Conservation (phyloP, 2,797 vertebrate species). For the Fundulus diaphanus region DNA sequence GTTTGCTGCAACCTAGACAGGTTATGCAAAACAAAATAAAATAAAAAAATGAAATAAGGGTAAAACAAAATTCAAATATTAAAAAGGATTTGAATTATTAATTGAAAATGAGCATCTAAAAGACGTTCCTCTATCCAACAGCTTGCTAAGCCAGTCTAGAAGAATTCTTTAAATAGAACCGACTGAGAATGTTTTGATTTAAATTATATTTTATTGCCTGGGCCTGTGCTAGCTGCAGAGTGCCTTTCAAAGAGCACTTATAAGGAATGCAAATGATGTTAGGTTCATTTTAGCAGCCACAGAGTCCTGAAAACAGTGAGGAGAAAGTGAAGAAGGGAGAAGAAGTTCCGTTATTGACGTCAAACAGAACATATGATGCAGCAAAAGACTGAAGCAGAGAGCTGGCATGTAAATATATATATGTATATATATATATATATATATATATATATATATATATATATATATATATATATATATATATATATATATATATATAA, state of each 20-base stretch:
- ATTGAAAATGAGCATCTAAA: constrained; percentile 6
- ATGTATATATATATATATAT: too few species aligned
- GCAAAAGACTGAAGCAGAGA: background rate
- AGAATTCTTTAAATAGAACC: constrained; percentile 14
- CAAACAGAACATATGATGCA: constrained; percentile 5
- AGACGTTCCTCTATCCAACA: background rate
- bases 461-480: too few species aligned
- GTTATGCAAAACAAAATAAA: background rate
- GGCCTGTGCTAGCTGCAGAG: constrained; percentile 26
- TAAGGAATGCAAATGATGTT: constrained; percentile 64
- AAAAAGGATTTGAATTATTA: constrained; percentile 18
- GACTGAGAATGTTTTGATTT: constrained; percentile 33
- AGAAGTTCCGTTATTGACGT: constrained; percentile 22
- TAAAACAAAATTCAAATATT: background rate
- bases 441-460: too few species aligned
- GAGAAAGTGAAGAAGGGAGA: background rate
- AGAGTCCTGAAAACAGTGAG: constrained; percentile 22
- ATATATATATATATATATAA: too few species aligned
- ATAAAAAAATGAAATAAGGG: background rate
- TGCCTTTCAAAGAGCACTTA: constrained; percentile 44
- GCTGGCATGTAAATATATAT: background rate
- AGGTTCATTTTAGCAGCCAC: constrained; percentile 40
- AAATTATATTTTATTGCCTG: constrained; percentile 18
- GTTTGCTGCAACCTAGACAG: constrained; percentile 16
- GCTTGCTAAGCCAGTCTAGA: constrained; percentile 15